These are phyloP conservation scores for Muschampia plurimacula DNA, from an alignment of 2,888 invertebrate species.

Conservation along the genomic window DNA sequence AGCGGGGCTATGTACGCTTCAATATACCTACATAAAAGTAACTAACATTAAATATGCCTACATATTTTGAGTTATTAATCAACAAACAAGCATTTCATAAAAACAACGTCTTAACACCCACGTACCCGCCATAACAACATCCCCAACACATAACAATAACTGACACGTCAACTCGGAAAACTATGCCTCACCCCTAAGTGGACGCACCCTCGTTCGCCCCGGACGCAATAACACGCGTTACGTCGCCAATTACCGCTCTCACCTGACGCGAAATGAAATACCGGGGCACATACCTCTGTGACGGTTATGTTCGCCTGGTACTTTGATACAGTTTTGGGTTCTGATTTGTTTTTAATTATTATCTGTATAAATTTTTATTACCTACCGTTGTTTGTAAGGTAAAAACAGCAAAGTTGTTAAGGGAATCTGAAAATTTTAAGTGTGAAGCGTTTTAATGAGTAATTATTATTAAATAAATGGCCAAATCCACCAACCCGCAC, in stretches of 20 bases:
- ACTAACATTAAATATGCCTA: not conserved
- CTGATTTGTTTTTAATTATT: constrained; percentile 6
- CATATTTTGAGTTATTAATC: not conserved
- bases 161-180: constrained; percentile 31
- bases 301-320: constrained; percentile 52
- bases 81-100: constrained; percentile 3
- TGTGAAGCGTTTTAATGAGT: too few relatives aligned
- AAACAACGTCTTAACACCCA: constrained; percentile 7
- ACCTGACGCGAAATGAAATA: constrained; percentile 72
- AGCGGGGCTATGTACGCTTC: too few relatives aligned
- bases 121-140: not conserved
- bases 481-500: too few relatives aligned
- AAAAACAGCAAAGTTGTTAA: too few relatives aligned
- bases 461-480: too few relatives aligned
- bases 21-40: too few relatives aligned
- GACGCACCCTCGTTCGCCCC: constrained; percentile 42
- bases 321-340: constrained; percentile 31
- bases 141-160: constrained; percentile 32
- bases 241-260: constrained; percentile 63
- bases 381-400: too few relatives aligned
- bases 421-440: too few relatives aligned
- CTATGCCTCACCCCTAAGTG: constrained; percentile 37
- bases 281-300: constrained; percentile 50
- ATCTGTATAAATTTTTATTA: too few relatives aligned
- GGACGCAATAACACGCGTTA: constrained; percentile 63